Evolutionary conservation across 2,113 vertebrate species (phyloP).

Genomic region (Zeus faber): DNA sequence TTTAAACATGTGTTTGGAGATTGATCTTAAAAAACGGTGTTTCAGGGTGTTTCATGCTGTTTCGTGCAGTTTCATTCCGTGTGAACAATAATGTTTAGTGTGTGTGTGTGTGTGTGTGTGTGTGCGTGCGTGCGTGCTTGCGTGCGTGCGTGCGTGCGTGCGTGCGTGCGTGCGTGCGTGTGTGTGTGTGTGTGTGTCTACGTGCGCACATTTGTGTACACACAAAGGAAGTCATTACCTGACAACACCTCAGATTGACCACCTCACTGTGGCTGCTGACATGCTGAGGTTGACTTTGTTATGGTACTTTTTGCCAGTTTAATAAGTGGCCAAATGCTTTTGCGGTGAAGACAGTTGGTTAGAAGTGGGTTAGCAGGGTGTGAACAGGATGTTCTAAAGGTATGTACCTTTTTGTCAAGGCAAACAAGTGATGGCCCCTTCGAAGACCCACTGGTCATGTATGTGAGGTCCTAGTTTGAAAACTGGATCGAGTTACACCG

Average conservation of each 20-base stretch:
- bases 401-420: too few relatives aligned
- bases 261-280: slow-evolving; percentile 33
- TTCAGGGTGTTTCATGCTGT: slow-evolving; percentile 14
- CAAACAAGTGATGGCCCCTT: too few relatives aligned
- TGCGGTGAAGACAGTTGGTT: slow-evolving; percentile 42
- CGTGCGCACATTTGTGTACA: too few relatives aligned
- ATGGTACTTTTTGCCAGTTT: background rate
- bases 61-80: slow-evolving; percentile 43
- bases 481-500: too few relatives aligned
- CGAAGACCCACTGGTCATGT: too few relatives aligned
- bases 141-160: slow-evolving; percentile 44
- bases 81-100: slow-evolving; percentile 46
- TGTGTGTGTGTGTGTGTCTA: slow-evolving; percentile 42
- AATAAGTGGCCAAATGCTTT: slow-evolving; percentile 24
- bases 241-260: slow-evolving; percentile 58
- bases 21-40: slow-evolving; percentile 43
- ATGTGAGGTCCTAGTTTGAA: too few relatives aligned
- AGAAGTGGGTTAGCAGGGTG: slow-evolving; percentile 11
- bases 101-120: slow-evolving; percentile 38
- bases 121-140: slow-evolving; percentile 39
- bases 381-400: too few relatives aligned
- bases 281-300: slow-evolving; percentile 6
- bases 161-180: slow-evolving; percentile 43
- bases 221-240: slow-evolving; percentile 44
- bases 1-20: slow-evolving; percentile 59